Evolutionary conservation across 2,113 vertebrate species (phyloP).

Genomic region (Hippolais icterina): DNA sequence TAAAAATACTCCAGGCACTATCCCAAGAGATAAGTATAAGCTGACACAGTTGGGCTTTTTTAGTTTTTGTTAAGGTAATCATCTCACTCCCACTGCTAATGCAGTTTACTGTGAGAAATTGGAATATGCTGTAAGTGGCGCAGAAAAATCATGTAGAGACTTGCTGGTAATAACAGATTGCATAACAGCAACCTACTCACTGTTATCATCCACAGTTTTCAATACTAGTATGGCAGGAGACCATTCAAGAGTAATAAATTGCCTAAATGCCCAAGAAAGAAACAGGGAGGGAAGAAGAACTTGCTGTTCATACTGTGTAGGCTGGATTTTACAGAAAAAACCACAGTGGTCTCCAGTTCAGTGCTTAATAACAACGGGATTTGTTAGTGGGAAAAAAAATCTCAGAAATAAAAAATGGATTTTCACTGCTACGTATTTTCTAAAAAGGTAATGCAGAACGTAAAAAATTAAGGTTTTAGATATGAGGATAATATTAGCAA

Average conservation of each 20-base stretch:
- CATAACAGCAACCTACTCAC: background rate
- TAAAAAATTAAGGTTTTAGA: background rate
- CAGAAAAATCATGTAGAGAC: background rate
- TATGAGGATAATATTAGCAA: background rate
- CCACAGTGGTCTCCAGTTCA: background rate
- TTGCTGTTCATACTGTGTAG: background rate
- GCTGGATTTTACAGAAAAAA: background rate
- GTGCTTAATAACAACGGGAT: background rate
- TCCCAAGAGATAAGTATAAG: background rate
- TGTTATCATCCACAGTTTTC: background rate
- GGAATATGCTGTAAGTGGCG: background rate
- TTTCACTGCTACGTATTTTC: background rate
- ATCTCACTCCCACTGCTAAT: slow-evolving; percentile 20
- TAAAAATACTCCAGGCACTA: background rate
- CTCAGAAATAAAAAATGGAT: background rate
- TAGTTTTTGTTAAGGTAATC: slow-evolving; percentile 6
- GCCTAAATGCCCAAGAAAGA: background rate
- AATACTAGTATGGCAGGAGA: background rate
- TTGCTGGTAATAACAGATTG: background rate
- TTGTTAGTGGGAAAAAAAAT: background rate
- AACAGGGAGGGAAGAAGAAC: background rate
- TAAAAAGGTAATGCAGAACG: background rate
- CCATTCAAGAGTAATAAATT: background rate
- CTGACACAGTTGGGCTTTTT: background rate
- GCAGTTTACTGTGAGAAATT: background rate